Evolutionary conservation across 2,797 vertebrate species (phyloP).

Genomic region (Heliangelus exortis): DNA sequence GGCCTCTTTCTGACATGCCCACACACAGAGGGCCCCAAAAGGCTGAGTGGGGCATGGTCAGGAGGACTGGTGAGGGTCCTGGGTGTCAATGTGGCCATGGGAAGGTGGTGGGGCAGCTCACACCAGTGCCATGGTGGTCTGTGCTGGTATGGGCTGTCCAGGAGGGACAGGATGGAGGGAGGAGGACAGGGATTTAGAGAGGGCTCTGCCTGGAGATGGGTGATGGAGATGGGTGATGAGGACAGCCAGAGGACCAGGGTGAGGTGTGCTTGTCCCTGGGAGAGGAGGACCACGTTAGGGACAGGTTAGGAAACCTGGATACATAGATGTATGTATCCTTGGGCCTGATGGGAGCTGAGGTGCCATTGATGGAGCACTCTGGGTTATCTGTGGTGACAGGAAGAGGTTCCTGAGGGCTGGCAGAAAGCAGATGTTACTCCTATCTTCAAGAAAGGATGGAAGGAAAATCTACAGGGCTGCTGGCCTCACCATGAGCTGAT

Average conservation of each 20-base stretch:
- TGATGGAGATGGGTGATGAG: background rate
- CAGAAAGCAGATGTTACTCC: background rate
- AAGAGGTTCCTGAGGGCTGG: background rate
- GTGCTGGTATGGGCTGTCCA: too few relatives aligned
- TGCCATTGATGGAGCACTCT: background rate
- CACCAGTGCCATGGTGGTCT: background rate
- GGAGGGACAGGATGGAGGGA: background rate
- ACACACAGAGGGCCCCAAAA: fast-evolving
- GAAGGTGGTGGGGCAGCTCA: background rate
- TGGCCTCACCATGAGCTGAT: background rate
- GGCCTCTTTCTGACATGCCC: fast-evolving
- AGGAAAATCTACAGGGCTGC: background rate
- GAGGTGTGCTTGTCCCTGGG: background rate
- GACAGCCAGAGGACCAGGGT: background rate
- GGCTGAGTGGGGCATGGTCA: fast-evolving
- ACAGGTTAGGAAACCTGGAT: background rate
- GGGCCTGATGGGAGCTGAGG: background rate
- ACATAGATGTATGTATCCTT: fast-evolving
- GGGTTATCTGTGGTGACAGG: background rate
- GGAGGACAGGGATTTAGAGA: background rate
- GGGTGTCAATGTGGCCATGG: fast-evolving
- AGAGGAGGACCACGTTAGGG: background rate
- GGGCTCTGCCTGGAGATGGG: background rate
- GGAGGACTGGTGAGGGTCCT: background rate
- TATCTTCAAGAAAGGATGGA: background rate